Percentiles rank a stretch among this genome's conserved stretches.
These are phyloP conservation scores for Kryptolebias marmoratus DNA, from an alignment of 2,113 vertebrate genomes.

Conservation along the genomic window DNA sequence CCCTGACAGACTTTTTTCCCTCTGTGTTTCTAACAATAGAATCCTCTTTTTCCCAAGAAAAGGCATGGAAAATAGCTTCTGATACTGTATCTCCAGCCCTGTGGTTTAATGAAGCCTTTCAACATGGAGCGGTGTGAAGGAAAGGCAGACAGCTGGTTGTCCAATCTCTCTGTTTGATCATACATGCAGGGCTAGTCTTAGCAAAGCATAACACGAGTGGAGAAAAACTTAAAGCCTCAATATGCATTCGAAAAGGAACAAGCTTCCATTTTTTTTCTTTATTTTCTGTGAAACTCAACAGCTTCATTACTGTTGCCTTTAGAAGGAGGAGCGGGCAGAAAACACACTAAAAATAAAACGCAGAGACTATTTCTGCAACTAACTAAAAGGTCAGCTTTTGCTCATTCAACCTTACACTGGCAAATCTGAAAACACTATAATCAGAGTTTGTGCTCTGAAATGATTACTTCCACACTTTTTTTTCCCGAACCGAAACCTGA, in stretches of 20 bases:
- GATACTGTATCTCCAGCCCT: slow-evolving; percentile 72
- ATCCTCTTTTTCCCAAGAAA: slow-evolving; percentile 62
- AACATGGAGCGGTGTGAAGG: slow-evolving; percentile 32
- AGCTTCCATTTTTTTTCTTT: not conserved
- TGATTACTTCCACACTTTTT: not conserved
- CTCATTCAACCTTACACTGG: not conserved
- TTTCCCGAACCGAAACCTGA: not conserved
- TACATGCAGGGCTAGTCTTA: slow-evolving; percentile 39
- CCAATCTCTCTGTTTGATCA: slow-evolving; percentile 67
- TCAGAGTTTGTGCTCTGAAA: not conserved
- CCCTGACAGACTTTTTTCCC: slow-evolving; percentile 58
- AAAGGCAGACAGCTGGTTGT: slow-evolving; percentile 39
- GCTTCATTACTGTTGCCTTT: not conserved
- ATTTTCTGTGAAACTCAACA: not conserved
- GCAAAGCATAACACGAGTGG: slow-evolving; percentile 29
- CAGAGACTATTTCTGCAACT: not conserved
- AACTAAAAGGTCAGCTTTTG: slow-evolving; percentile 35
- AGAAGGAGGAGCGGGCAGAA: not conserved
- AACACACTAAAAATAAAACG: not conserved
- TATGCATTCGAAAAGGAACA: slow-evolving; percentile 37
- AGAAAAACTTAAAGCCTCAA: slow-evolving; percentile 56
- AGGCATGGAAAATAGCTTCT: slow-evolving; percentile 72
- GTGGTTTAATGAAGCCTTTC: slow-evolving; percentile 78
- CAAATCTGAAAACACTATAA: slow-evolving; percentile 6
- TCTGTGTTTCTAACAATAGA: slow-evolving; percentile 68